These are phyloP conservation scores for Eumerus sabulonum DNA, from an alignment of 2,888 invertebrate genomes.

Conservation along the genomic window DNA sequence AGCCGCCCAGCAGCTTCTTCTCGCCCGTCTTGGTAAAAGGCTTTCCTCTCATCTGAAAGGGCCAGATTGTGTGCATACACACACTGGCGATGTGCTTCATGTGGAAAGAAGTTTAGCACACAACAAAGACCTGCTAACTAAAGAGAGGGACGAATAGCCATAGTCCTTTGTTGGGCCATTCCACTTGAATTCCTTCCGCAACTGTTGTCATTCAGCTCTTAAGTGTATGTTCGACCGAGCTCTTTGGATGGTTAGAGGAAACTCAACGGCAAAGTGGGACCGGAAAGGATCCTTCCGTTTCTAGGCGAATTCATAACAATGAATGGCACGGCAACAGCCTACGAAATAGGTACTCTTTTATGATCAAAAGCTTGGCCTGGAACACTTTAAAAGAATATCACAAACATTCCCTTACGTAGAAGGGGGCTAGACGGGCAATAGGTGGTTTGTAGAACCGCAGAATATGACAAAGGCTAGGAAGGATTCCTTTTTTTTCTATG, in stretches of 20 bases:
- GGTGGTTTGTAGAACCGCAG: constrained; percentile 39
- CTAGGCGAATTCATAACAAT: constrained; percentile 34
- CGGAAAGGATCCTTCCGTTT: constrained; percentile 26
- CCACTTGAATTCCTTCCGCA: constrained; percentile 66
- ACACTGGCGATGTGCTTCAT: constrained; percentile 6
- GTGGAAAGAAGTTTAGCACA: constrained; percentile 57
- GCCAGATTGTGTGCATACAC: constrained; percentile 9
- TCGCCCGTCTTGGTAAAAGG: too few species aligned
- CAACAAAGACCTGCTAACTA: constrained; percentile 42
- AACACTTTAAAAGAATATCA: constrained; percentile 55
- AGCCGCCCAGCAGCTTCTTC: not conserved
- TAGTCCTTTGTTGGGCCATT: constrained; percentile 64
- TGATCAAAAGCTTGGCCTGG: constrained; percentile 43
- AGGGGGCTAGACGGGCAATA: constrained; percentile 16
- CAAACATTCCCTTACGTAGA: not conserved
- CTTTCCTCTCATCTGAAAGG: constrained; percentile 9
- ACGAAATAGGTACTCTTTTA: constrained; percentile 44
- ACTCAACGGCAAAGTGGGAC: constrained; percentile 38
- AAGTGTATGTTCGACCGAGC: constrained; percentile 65
- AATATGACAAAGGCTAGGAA: constrained; percentile 34
- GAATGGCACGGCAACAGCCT: constrained; percentile 48
- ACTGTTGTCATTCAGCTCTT: constrained; percentile 63
- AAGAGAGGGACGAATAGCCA: constrained; percentile 19
- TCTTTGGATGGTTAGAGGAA: constrained; percentile 23
- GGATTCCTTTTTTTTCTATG: constrained; percentile 8